Evolutionary conservation across 1,140 invertebrate species (phyloP), one percentile per base, ranked within the genome.

Genomic region (Drosophila mojavensis): DNA sequence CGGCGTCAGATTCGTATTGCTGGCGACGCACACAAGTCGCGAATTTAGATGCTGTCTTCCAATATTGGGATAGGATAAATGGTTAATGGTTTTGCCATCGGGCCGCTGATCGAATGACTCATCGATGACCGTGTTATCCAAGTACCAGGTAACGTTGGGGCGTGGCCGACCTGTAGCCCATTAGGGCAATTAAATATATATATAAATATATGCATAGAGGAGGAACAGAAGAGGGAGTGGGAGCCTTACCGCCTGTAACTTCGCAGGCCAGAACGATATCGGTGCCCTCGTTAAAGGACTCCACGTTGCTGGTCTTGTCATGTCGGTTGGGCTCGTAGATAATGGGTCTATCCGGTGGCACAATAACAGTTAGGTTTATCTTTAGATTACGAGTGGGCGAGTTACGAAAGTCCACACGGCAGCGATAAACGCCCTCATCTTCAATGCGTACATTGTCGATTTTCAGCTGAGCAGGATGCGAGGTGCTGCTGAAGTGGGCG

Each of bases 281-380:
- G 41, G 95, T 95, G 39, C 97, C 97, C 93, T 98, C 97, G 84
- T 97, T 97, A 93, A 97, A 97, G 73, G 97, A 96, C 80, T 97
- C 97, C 75, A 97, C 94, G 64, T 96, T 94, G 93, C 96, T 96
- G 81, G 95, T 95, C 88, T 96, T 94, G 79, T 97, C 96, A 88
- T 96, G 94, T 79, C 95, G 94, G 88, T 96, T 96, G 39, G 95
- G 95, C 81, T 97, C 97, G 93, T 96, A 97, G 93, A 98, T 98
- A 83, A 96, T 96, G 36, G 97, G 97, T 86, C 95, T 94, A 81
- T 95, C 95, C 33, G 97, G 97, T 79, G 96, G 96, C 80, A 97
- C 97, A 50, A 97, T 97, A 75, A 98, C 96, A 56, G 96, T 97
- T 62, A 98, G 95, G 91, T 97, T 97, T 91, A 98, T 95, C 93